Percentiles rank a stretch among this genome's conserved stretches.
Evolutionary conservation across 2,113 vertebrate genomes (phyloP).

Genomic region (Lepidothrix coronata): DNA sequence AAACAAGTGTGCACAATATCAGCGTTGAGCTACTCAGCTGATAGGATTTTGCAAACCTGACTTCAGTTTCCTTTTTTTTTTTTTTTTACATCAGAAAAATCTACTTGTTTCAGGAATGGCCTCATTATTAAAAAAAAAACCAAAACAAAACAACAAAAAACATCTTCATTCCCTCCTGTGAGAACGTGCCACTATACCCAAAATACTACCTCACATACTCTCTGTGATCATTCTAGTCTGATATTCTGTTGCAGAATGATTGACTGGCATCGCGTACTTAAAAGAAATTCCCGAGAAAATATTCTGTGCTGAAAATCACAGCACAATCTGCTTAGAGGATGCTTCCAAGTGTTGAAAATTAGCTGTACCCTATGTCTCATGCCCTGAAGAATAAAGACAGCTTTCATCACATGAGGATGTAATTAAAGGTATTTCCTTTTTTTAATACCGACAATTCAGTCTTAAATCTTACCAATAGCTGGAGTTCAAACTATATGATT

Average conservation of each 20-base stretch:
- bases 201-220: not conserved
- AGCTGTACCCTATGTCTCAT: not conserved
- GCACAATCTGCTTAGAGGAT: not conserved
- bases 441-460: not conserved
- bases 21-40: no score
- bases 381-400: not conserved
- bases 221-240: not conserved
- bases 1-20: not conserved
- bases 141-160: not conserved
- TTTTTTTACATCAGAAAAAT: not conserved
- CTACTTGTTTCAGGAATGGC: not conserved
- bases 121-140: not conserved
- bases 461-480: not conserved
- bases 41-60: not conserved
- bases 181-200: not conserved
- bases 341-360: not conserved
- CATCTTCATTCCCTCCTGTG: not conserved
- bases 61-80: not conserved
- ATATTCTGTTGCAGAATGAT: not conserved
- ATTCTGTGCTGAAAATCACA: not conserved
- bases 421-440: not conserved
- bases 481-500: not conserved
- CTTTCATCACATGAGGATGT: not conserved
- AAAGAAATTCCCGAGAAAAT: not conserved
- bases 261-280: not conserved